A percentile compares a stretch with the other conserved stretches of the same genome.
Conservation (phyloP, 1,140 invertebrate species). For the Homalodisca vitripennis region DNA sequence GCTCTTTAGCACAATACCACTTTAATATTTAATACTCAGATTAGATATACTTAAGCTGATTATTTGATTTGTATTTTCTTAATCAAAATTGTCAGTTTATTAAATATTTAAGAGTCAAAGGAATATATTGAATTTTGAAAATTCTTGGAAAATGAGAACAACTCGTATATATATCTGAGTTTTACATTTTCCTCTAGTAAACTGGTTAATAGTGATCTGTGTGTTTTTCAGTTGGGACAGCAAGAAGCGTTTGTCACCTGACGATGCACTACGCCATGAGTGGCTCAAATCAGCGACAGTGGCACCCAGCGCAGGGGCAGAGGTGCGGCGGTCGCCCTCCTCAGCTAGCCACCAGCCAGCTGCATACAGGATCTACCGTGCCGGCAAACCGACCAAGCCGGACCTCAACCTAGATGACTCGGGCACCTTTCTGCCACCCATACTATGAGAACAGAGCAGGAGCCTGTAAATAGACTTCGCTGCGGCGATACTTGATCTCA, state of each 20-base stretch:
- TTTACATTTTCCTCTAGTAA: too few relatives aligned
- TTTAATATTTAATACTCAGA: too few relatives aligned
- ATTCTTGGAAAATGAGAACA: too few relatives aligned
- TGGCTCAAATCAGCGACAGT: slow-evolving; percentile 56
- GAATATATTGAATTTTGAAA: too few relatives aligned
- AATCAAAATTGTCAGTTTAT: too few relatives aligned
- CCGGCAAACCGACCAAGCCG: neutral
- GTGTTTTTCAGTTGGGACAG: slow-evolving; percentile 81
- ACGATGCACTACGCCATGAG: slow-evolving; percentile 79
- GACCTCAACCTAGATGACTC: slow-evolving; percentile 63
- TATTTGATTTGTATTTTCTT: too few relatives aligned
- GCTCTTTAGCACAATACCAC: too few relatives aligned
- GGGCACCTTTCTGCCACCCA: slow-evolving; percentile 64
- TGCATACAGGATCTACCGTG: neutral
- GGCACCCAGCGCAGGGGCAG: slow-evolving; percentile 21
- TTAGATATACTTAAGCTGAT: too few relatives aligned
- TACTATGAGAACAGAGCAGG: slow-evolving; percentile 48
- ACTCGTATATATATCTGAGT: too few relatives aligned
- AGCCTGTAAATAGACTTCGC: slow-evolving; percentile 1
- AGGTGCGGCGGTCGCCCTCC: slow-evolving; percentile 31
- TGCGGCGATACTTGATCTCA: slow-evolving; percentile 30
- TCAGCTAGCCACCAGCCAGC: slow-evolving; percentile 31
- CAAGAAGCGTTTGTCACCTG: slow-evolving; percentile 86
- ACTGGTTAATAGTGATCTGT: too few relatives aligned
- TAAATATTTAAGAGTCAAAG: too few relatives aligned